phyloP scores from a whole-genome alignment of 2,888 invertebrate genomes.

The Mythimna loreyi region DNA sequence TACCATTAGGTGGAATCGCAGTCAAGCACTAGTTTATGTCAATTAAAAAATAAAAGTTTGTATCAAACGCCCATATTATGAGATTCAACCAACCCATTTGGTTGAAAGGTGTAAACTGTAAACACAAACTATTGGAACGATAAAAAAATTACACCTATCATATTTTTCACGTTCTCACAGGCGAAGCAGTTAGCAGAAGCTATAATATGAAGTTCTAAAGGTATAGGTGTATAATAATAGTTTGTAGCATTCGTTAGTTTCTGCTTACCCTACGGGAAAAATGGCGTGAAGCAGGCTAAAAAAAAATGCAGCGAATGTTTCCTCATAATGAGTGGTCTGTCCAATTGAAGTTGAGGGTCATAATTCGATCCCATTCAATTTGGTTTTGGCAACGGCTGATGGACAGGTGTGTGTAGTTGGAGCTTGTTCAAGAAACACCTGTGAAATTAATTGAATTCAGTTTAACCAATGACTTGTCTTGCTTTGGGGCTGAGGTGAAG shows the following conservation, averaged over 20 bases:
- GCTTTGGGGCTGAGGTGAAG: too few species aligned
- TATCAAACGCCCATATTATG: not conserved
- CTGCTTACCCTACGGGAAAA: not conserved
- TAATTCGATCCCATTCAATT: not conserved
- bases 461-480: too few species aligned
- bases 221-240: not conserved
- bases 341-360: constrained; percentile 10
- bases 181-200: too few species aligned
- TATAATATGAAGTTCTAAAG: not conserved
- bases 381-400: constrained; percentile 12
- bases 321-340: not conserved
- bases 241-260: not conserved
- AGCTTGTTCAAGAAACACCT: not conserved
- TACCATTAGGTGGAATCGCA: too few species aligned
- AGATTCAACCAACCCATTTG: not conserved
- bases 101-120: not conserved
- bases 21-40: too few species aligned
- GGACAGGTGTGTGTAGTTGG: not conserved
- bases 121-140: too few species aligned
- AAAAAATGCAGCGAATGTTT: not conserved
- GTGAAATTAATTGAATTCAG: not conserved
- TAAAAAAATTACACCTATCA: too few species aligned
- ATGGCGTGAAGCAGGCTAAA: too few species aligned
- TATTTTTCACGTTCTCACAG: too few species aligned
- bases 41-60: too few species aligned